These are phyloP conservation scores for Oscheius sp. DNA, from an alignment of 2,888 invertebrate genomes.

Conservation along the genomic window DNA sequence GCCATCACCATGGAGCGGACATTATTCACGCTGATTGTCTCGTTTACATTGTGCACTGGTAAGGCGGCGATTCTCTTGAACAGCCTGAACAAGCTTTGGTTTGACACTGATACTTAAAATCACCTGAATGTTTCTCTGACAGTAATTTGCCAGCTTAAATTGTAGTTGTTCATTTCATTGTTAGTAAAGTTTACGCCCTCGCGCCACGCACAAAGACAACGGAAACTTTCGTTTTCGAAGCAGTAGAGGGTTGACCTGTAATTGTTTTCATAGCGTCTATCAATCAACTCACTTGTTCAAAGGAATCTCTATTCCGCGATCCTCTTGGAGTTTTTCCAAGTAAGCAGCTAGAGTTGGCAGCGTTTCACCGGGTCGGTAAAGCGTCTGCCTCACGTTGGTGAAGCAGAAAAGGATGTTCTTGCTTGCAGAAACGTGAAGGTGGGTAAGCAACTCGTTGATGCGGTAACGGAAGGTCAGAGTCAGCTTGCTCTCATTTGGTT, in stretches of 20 bases:
- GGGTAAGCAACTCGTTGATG: conserved; percentile 54
- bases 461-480: conserved; percentile 53
- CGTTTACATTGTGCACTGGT: conserved; percentile 28
- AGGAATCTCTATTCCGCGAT: background rate
- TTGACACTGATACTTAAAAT: background rate
- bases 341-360: conserved; percentile 8
- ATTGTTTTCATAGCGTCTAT: too few relatives aligned
- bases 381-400: conserved; percentile 47
- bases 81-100: conserved; percentile 22
- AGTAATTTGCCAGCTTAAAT: background rate
- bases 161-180: background rate
- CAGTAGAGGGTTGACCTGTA: conserved; percentile 8
- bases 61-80: conserved; percentile 36
- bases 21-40: conserved; percentile 41
- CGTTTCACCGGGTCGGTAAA: conserved; percentile 36
- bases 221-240: conserved; percentile 26
- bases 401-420: conserved; percentile 62
- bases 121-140: conserved; percentile 8
- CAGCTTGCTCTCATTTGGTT: conserved; percentile 44
- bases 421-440: conserved; percentile 54
- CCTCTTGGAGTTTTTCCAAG: conserved; percentile 1
- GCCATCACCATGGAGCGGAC: conserved; percentile 27
- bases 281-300: too few relatives aligned
- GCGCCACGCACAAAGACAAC: background rate
- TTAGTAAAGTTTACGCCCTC: background rate